Percentiles rank a stretch among this genome's conserved stretches.
Evolutionary conservation across 2,888 invertebrate species (phyloP).

Genomic region (Phyllotreta striolata): DNA sequence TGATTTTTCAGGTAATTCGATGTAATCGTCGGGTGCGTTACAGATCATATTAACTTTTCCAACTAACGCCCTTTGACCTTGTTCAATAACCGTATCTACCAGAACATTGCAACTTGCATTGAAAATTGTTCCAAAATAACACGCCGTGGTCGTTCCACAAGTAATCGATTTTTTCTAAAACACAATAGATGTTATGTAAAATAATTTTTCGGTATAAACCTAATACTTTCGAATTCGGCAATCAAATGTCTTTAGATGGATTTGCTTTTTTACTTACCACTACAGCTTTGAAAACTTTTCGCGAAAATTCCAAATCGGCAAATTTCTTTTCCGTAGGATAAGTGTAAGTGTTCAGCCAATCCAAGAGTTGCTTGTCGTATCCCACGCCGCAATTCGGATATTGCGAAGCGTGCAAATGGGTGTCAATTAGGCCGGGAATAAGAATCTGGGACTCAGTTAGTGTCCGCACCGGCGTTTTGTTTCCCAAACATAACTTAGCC

Average conservation of each 20-base stretch:
- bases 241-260: too few species aligned
- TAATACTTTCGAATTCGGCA: too few species aligned
- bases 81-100: constrained; percentile 70
- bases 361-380: constrained; percentile 78
- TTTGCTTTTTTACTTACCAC: constrained; percentile 71
- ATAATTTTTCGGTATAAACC: too few species aligned
- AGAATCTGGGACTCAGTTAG: constrained; percentile 70
- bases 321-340: constrained; percentile 84
- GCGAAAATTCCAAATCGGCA: constrained; percentile 72
- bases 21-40: constrained; percentile 62
- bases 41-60: constrained; percentile 87
- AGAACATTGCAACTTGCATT: constrained; percentile 74
- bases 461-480: constrained; percentile 35
- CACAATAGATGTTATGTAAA: constrained; percentile 27
- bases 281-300: constrained; percentile 75
- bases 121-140: constrained; percentile 86
- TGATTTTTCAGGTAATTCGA: constrained; percentile 72
- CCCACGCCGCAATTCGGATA: constrained; percentile 87
- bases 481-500: constrained; percentile 46
- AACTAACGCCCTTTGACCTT: constrained; percentile 83
- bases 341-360: constrained; percentile 87
- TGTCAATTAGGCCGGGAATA: constrained; percentile 88
- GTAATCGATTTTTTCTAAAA: constrained; percentile 74
- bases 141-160: constrained; percentile 88
- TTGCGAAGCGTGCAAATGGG: constrained; percentile 91